Evolutionary conservation across 2,888 invertebrate species (phyloP), one percentile per base, ranked within the genome.

Genomic region (Clepsis dumicolana): DNA sequence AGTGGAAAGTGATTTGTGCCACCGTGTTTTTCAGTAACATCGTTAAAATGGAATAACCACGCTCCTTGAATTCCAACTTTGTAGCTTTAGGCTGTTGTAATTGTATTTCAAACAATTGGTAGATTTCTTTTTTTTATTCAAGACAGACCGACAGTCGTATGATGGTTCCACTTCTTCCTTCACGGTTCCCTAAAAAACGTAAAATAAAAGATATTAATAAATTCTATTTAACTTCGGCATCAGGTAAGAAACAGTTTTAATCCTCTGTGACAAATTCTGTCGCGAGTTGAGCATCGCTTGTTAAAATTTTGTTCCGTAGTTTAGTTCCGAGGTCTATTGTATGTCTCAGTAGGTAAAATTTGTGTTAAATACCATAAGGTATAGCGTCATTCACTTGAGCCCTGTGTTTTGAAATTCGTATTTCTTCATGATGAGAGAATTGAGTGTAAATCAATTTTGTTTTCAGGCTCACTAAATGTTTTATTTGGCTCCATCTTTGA

Each of bases 221-320:
- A 16, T n/a, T 16, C 8, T 41, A 41, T 48, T 29, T 8, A 61
- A 61, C 35, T 50, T 14, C n/a, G 10, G 16, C 14, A 24, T 14
- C n/a, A 50, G n/a, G 16, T 35, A 52, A 14, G 21, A 24, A 24
- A n/a, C 14, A 16, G 24, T 61, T 48, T 35, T 35, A 61, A 61
- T 60, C 62, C 52, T 16, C 4, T 10, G 10, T 52, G 25, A 52
- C 38, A 14, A 18, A 21, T 61, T 21, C 16, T n/a, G n/a, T 25
- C 0, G 8, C 16, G 25, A 52, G 18, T 29, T 41, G 1, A 21
- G 50, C 52, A 8, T 18, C 4, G 53, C 53, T 63, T 52, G 53
- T 53, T 63, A 53, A 52, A 64, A 54, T 64, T 54, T 64, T 44
- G 44, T 18, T 44, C 10, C 8, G 2, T 35, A 35, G 14, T 12